These are phyloP conservation scores for Hyposoter didymator DNA, from an alignment of 2,888 invertebrate species.

Conservation along the genomic window DNA sequence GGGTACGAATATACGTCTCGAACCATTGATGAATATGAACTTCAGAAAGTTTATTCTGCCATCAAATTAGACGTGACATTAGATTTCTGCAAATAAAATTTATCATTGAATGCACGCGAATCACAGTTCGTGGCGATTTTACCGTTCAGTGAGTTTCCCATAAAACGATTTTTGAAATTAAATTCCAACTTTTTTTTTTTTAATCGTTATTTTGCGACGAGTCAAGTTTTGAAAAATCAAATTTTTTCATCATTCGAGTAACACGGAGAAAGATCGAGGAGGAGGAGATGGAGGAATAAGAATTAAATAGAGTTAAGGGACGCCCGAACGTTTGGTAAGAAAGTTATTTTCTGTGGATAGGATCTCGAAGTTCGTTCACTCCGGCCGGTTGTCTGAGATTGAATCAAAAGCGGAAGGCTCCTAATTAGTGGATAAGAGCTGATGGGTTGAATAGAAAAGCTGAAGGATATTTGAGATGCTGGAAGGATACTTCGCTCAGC, in stretches of 20 bases:
- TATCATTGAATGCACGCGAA: not conserved
- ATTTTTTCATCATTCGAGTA: not conserved
- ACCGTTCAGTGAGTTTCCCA: not conserved
- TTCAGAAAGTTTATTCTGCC: not conserved
- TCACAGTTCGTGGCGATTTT: not conserved
- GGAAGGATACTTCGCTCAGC: not conserved
- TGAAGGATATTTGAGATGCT: conserved; percentile 26
- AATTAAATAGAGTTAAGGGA: conserved; percentile 16
- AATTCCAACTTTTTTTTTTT: not conserved
- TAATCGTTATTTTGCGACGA: not conserved
- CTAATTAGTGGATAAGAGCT: conserved; percentile 68
- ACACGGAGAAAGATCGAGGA: conserved; percentile 3
- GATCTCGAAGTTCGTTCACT: not conserved
- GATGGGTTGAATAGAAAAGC: conserved; percentile 48
- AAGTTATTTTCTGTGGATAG: conserved; percentile 39
- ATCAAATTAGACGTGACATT: conserved; percentile 1
- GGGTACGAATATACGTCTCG: not conserved
- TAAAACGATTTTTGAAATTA: not conserved
- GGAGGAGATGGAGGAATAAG: not conserved
- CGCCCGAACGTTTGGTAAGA: conserved; percentile 6
- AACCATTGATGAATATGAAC: not conserved
- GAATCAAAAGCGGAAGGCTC: conserved; percentile 57
- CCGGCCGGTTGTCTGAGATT: not conserved
- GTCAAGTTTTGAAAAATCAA: not conserved
- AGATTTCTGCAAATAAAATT: not conserved